phyloP scores from a whole-genome alignment of 2,797 vertebrate genomes.

The Otolemur crassicaudatus region DNA sequence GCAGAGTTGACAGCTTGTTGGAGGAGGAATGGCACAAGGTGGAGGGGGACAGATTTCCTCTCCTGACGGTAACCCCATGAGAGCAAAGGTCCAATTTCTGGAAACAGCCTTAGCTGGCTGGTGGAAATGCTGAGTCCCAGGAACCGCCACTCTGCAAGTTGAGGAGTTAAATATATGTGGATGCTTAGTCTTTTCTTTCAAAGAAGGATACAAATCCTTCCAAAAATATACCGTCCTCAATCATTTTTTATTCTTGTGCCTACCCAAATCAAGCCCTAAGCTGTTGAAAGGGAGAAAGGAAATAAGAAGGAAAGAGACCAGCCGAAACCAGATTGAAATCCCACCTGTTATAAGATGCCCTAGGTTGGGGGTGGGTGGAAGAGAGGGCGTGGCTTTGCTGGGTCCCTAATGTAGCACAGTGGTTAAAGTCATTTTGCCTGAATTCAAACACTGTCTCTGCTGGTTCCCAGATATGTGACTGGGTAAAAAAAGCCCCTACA shows the following conservation, averaged over 20 bases:
- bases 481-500: not conserved
- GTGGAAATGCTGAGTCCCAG: not conserved
- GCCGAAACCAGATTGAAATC: not conserved
- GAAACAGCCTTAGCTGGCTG: not conserved
- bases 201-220: constrained; percentile 53
- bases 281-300: not conserved
- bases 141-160: not conserved
- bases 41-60: not conserved
- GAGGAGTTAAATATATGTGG: constrained; percentile 25
- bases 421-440: not conserved
- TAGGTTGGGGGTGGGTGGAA: too few relatives aligned
- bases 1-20: constrained; percentile 51
- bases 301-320: not conserved
- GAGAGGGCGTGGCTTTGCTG: not conserved
- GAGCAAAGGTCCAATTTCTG: not conserved
- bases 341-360: rapidly evolving
- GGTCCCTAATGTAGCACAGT: rapidly evolving
- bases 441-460: not conserved
- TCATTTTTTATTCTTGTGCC: constrained; percentile 55
- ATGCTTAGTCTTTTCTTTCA: constrained; percentile 31
- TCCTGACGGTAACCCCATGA: not conserved
- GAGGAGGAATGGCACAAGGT: not conserved
- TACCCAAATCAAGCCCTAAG: constrained; percentile 38
- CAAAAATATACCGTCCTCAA: not conserved
- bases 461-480: not conserved